phyloP scores from a whole-genome alignment of 2,888 invertebrate genomes.

The Tiliacea aurago region DNA sequence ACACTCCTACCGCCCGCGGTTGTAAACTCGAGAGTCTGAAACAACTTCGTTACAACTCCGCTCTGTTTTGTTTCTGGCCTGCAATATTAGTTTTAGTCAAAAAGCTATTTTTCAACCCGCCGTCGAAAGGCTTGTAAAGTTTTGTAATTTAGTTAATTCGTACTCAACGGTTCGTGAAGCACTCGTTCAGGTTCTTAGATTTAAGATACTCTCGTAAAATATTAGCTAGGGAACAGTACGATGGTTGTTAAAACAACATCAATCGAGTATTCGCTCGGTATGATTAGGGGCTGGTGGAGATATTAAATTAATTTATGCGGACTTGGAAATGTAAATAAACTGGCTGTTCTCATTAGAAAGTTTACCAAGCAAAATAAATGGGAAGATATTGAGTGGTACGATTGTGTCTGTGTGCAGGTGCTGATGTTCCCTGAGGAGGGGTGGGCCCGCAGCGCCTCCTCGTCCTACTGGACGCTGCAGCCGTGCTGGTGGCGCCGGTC shows the following conservation, averaged over 20 bases:
- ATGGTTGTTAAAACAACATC: constrained; percentile 79
- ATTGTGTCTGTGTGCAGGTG: constrained; percentile 89
- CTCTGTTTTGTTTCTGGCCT: constrained; percentile 86
- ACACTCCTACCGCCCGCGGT: constrained; percentile 80
- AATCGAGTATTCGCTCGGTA: constrained; percentile 55
- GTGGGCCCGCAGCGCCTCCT: constrained; percentile 96
- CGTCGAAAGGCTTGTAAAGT: constrained; percentile 87
- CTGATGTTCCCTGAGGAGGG: constrained; percentile 96
- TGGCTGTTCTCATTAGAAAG: constrained; percentile 59
- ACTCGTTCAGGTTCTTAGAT: constrained; percentile 73
- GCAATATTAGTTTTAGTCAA: constrained; percentile 90
- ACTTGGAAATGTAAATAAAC: constrained; percentile 63
- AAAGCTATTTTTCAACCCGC: constrained; percentile 89
- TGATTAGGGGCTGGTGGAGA: constrained; percentile 46
- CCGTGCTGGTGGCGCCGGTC: constrained; percentile 96
- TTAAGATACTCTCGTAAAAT: constrained; percentile 79
- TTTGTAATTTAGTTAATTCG: constrained; percentile 89
- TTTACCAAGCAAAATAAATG: constrained; percentile 44
- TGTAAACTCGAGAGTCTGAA: constrained; percentile 83
- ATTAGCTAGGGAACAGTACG: constrained; percentile 70
- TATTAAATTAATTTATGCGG: constrained; percentile 63
- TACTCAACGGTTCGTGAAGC: constrained; percentile 81
- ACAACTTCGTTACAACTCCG: constrained; percentile 89
- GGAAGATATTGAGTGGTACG: constrained; percentile 20
- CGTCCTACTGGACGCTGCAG: constrained; percentile 96